Conservation (phyloP, 2,113 vertebrate genomes). For the Podarcis muralis region DNA sequence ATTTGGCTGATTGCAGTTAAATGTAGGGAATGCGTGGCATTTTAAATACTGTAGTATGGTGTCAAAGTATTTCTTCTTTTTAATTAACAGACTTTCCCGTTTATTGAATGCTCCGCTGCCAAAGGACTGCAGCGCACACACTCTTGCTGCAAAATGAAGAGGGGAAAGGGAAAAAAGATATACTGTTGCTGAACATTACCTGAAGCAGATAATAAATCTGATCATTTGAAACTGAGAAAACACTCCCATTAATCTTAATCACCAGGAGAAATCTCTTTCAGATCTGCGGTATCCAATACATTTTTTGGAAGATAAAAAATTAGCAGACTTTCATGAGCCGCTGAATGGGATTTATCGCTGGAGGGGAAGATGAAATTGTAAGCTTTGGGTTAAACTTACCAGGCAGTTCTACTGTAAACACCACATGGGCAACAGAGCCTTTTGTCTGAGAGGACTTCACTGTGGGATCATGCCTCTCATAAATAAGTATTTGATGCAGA, state of each 20-base stretch:
- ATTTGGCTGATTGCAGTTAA: constrained; percentile 14
- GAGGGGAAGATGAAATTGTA: background rate
- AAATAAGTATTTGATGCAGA: too few species aligned
- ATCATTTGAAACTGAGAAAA: background rate
- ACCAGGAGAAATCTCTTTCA: background rate
- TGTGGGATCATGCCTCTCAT: too few species aligned
- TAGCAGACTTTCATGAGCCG: background rate
- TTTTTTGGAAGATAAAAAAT: background rate
- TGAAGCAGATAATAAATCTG: background rate
- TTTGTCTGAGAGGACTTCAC: too few species aligned
- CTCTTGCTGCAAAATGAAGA: background rate
- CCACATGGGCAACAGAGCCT: too few species aligned
- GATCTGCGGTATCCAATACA: background rate
- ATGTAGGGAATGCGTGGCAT: background rate
- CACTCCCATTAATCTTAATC: background rate
- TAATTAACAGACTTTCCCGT: background rate
- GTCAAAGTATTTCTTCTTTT: background rate
- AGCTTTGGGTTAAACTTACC: too few species aligned
- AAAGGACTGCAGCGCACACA: background rate
- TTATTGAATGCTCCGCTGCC: background rate
- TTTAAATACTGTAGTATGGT: background rate
- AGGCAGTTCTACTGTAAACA: too few species aligned
- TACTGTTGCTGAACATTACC: background rate
- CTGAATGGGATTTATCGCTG: background rate
- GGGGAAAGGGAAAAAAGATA: background rate